Evolutionary conservation across 2,113 vertebrate species (phyloP).

Genomic region (Oxyruncus cristatus): DNA sequence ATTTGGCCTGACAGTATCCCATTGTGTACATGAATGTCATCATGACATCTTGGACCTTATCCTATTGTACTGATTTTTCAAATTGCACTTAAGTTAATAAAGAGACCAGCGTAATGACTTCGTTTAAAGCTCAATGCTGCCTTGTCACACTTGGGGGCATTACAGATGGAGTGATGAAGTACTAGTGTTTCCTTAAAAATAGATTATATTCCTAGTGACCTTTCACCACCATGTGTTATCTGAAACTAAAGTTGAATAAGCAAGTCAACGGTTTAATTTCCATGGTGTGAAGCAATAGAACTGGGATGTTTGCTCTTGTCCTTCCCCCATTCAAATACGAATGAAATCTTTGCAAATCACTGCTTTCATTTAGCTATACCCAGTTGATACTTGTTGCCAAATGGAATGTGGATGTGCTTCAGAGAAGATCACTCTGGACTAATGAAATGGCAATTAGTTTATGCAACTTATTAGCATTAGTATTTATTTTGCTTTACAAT

Average conservation of each 20-base stretch:
- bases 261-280: neutral
- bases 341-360: slow-evolving; percentile 45
- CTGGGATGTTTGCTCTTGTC: neutral
- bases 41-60: neutral
- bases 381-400: slow-evolving; percentile 68
- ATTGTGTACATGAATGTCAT: neutral
- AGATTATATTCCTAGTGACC: neutral
- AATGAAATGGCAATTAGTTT: slow-evolving; percentile 56
- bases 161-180: neutral
- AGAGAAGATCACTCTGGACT: slow-evolving; percentile 54
- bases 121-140: neutral
- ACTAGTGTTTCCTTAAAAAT: neutral
- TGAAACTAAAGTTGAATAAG: neutral
- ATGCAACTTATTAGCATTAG: slow-evolving; percentile 57
- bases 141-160: neutral
- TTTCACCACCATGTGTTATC: neutral
- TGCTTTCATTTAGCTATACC: slow-evolving; percentile 52
- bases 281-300: neutral
- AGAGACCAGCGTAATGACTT: neutral
- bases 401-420: slow-evolving; percentile 65
- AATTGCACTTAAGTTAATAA: neutral
- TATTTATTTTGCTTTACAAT: slow-evolving; percentile 50
- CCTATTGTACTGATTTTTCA: accelerated
- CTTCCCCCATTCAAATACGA: neutral
- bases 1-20: neutral